Percentiles rank a stretch among this genome's conserved stretches.
Evolutionary conservation across 1,140 invertebrate species (phyloP).

Genomic region (Pogonomyrmex barbatus): DNA sequence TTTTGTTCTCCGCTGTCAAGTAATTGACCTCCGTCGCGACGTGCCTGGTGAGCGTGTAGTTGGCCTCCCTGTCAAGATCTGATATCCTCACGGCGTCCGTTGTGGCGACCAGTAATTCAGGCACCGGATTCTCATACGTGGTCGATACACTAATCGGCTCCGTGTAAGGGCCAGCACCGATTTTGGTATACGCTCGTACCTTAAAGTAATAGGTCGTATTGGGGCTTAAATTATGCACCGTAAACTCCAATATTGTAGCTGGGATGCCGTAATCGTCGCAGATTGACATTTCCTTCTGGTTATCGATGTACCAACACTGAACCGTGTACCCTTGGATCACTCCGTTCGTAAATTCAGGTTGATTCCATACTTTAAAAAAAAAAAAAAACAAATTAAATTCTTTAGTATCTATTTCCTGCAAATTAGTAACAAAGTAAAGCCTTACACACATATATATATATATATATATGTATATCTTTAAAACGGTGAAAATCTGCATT

Average conservation of each 20-base stretch:
- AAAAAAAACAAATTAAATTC: background rate
- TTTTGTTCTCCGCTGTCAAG: slow-evolving; percentile 89
- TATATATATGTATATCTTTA: background rate
- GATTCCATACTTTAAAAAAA: slow-evolving; percentile 90
- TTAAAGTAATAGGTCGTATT: slow-evolving; percentile 92
- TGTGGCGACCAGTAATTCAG: slow-evolving; percentile 91
- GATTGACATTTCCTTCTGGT: slow-evolving; percentile 75
- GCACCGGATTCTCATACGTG: slow-evolving; percentile 90
- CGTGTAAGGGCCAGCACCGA: slow-evolving; percentile 90
- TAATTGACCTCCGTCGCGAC: slow-evolving; percentile 89
- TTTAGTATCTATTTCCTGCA: background rate
- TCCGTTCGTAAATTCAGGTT: slow-evolving; percentile 91
- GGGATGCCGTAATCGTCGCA: slow-evolving; percentile 77
- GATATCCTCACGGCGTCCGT: slow-evolving; percentile 90
- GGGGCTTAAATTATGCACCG: slow-evolving; percentile 86
- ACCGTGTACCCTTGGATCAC: slow-evolving; percentile 91
- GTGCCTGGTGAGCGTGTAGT: slow-evolving; percentile 87
- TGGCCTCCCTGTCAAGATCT: slow-evolving; percentile 90
- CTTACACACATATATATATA: background rate
- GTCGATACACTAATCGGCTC: slow-evolving; percentile 88
- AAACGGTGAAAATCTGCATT: background rate
- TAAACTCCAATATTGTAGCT: slow-evolving; percentile 85
- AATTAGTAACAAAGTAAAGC: background rate
- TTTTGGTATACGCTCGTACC: slow-evolving; percentile 92
- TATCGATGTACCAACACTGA: slow-evolving; percentile 88